Base-by-base conservation (phyloP, 2,888 invertebrate species). In the Aspidiotus destructor region DNA sequence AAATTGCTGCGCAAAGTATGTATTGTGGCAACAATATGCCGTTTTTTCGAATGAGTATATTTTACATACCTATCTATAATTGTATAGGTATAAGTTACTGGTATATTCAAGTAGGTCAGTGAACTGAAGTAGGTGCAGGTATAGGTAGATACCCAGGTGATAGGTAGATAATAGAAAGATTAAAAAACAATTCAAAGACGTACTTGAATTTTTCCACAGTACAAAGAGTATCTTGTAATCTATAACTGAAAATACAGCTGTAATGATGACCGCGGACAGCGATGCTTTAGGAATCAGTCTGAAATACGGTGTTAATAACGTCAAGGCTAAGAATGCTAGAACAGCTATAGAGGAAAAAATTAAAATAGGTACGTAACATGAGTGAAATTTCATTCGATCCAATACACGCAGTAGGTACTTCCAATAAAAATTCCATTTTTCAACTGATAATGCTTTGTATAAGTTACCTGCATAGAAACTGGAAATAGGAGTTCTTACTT, bases 231-330 rank as follows among this genome's bases (percentile, higher is more conserved):
- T 81, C 72, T 80, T 75, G 71, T 79, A 80, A 72, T 84, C 83
- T 7, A 90, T 85, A 84, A 93, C 86, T 75, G 90, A 90, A 68
- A 90, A 77, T 11, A 95, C 94, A 8, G 96, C 94, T 73, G 87
- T 86, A 71, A 95, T 92, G 72, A 96, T 85, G 62, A 96, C 90
- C 0, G 93, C 87, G 0, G 93, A 86, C 41, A 97, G 81, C 0
- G 91, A 86, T 0, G 95, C 84, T 75, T 85, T 86, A 1, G 92
- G 92, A 73, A 92, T 92, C 77, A 82, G 91, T 77, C 86, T 87
- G 78, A 95, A 95, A 75, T 89, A 88, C 1, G 90, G 88, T 1
- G 95, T 92, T 69, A 96, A 80, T 75, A 91, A 88, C 72, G 86
- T 85, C 62, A 95, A 79, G 0, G 94, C 91, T 72, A 93, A 77